These are phyloP conservation scores for Crotalus tigris DNA, from an alignment of 2,113 vertebrate species.

Conservation along the genomic window DNA sequence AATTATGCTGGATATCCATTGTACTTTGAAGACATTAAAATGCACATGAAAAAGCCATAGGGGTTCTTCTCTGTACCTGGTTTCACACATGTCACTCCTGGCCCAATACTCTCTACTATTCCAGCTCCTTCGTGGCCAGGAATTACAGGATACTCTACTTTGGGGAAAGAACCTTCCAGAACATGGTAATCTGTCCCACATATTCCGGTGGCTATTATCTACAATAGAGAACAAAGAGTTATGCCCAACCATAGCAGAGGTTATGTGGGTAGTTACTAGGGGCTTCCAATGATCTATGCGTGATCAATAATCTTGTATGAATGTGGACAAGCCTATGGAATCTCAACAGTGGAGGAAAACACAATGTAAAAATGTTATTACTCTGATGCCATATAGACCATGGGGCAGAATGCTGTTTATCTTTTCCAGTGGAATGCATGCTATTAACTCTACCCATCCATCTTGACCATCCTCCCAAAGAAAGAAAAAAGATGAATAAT, in stretches of 20 bases:
- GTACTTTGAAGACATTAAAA: not conserved
- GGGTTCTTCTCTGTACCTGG: conserved; percentile 66
- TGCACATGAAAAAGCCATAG: not conserved
- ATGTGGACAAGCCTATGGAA: not conserved
- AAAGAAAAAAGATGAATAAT: not conserved
- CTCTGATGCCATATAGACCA: not conserved
- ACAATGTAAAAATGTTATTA: not conserved
- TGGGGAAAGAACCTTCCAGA: conserved; percentile 66
- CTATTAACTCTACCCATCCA: not conserved
- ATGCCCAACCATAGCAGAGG: not conserved
- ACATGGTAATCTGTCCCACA: conserved; percentile 80
- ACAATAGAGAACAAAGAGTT: not conserved
- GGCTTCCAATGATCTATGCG: not conserved
- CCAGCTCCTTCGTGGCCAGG: conserved; percentile 84
- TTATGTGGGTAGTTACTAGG: not conserved
- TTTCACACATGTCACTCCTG: conserved; percentile 78
- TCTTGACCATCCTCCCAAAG: not conserved
- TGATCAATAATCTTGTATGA: not conserved
- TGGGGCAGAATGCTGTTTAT: not conserved
- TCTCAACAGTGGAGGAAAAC: not conserved
- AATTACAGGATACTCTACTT: conserved; percentile 73
- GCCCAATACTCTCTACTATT: conserved; percentile 82
- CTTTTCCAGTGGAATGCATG: not conserved
- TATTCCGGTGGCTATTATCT: conserved; percentile 82
- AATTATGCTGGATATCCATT: not conserved